These are phyloP conservation scores for Bicyclus anynana DNA, from an alignment of 1,140 invertebrate genomes.

Conservation along the genomic window DNA sequence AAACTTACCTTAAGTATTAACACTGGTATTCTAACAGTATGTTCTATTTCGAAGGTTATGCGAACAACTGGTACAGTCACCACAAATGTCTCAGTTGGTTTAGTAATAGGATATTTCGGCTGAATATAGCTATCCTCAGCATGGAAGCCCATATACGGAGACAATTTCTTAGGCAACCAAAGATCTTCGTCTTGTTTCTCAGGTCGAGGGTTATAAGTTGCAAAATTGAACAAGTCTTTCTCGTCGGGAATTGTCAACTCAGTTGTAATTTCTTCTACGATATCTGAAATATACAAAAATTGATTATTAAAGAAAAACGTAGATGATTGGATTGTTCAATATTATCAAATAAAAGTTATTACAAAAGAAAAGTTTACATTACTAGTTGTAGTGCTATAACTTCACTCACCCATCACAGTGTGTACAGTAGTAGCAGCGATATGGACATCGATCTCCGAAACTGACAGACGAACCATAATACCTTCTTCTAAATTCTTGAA, in stretches of 20 bases:
- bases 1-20: conserved; percentile 51
- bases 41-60: conserved; percentile 80
- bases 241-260: conserved; percentile 76
- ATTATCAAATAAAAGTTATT: no score
- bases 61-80: conserved; percentile 76
- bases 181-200: conserved; percentile 79
- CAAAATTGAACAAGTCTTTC: conserved; percentile 64
- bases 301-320: no score
- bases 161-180: conserved; percentile 84
- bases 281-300: conserved; percentile 49
- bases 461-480: conserved; percentile 78
- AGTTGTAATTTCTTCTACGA: conserved; percentile 77
- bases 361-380: no score
- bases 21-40: conserved; percentile 63
- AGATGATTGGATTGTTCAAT: no score
- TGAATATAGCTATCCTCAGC: conserved; percentile 54
- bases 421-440: conserved; percentile 86
- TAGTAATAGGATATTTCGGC: conserved; percentile 54
- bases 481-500: conserved; percentile 81
- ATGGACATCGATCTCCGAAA: conserved; percentile 84
- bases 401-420: conserved; percentile 77
- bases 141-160: conserved; percentile 44
- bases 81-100: conserved; percentile 74
- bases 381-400: no score
- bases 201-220: conserved; percentile 48